These are phyloP conservation scores for Microdon myrmicae DNA, from an alignment of 2,888 invertebrate species.

Conservation along the genomic window DNA sequence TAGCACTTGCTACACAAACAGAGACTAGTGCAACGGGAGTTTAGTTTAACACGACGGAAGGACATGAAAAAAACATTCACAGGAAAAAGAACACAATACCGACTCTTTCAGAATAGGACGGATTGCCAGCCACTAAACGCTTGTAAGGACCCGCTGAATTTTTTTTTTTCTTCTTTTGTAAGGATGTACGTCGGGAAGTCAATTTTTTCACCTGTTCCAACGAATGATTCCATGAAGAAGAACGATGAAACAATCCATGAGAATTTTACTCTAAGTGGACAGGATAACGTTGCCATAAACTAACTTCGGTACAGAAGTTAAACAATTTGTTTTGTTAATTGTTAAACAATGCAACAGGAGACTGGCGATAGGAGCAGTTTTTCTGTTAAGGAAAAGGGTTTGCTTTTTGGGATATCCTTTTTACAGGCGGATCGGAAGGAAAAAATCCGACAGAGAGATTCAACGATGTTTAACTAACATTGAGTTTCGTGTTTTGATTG, in stretches of 20 bases:
- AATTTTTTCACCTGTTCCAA: too few species aligned
- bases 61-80: constrained; percentile 6
- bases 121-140: constrained; percentile 30
- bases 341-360: constrained; percentile 53
- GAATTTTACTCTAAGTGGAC: constrained; percentile 6
- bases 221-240: too few species aligned
- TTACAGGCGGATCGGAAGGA: too few species aligned
- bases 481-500: too few species aligned
- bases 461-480: too few species aligned
- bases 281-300: neutral
- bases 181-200: too few species aligned
- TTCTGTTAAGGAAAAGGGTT: constrained; percentile 9
- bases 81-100: neutral
- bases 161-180: constrained; percentile 1
- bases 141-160: constrained; percentile 12
- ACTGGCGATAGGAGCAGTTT: constrained; percentile 16
- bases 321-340: constrained; percentile 54
- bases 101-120: constrained; percentile 14
- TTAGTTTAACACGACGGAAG: constrained; percentile 8
- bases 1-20: constrained; percentile 31
- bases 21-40: constrained; percentile 12
- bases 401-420: constrained; percentile 2
- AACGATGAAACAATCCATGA: too few species aligned
- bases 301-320: constrained; percentile 40
- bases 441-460: too few species aligned